phyloP scores from a whole-genome alignment of 2,797 vertebrate genomes.

The Corythornis leucogaster region DNA sequence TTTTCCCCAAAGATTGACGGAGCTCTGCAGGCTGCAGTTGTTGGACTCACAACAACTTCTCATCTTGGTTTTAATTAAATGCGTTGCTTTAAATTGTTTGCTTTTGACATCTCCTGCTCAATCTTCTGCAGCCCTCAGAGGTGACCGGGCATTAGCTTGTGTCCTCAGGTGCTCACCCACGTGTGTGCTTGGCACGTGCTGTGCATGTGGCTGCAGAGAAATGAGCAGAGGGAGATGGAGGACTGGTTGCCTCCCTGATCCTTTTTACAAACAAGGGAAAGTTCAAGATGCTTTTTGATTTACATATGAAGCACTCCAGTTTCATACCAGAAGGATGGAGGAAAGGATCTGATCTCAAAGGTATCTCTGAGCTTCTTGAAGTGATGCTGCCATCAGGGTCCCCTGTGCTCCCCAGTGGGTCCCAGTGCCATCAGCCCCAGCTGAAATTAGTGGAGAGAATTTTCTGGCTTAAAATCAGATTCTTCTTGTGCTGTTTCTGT shows the following conservation, averaged over 20 bases:
- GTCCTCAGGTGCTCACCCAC: background rate
- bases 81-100: conserved; percentile 74
- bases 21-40: conserved; percentile 55
- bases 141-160: background rate
- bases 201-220: background rate
- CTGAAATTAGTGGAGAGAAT: background rate
- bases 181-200: background rate
- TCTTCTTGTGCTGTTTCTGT: background rate
- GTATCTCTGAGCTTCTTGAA: background rate
- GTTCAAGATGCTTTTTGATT: background rate
- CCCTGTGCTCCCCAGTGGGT: background rate
- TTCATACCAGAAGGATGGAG: background rate
- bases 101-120: conserved; percentile 67
- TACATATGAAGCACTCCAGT: background rate
- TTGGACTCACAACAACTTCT: conserved; percentile 67
- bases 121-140: conserved; percentile 53
- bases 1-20: conserved; percentile 61
- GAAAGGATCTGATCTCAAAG: background rate
- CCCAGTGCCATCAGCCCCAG: background rate
- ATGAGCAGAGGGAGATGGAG: background rate
- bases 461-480: background rate
- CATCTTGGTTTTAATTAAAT: conserved; percentile 80
- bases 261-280: background rate
- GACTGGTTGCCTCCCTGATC: background rate
- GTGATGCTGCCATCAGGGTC: background rate